Evolutionary conservation across 2,797 vertebrate species (phyloP), one percentile per base, ranked within the genome.

Genomic region (Siniperca obscura): DNA sequence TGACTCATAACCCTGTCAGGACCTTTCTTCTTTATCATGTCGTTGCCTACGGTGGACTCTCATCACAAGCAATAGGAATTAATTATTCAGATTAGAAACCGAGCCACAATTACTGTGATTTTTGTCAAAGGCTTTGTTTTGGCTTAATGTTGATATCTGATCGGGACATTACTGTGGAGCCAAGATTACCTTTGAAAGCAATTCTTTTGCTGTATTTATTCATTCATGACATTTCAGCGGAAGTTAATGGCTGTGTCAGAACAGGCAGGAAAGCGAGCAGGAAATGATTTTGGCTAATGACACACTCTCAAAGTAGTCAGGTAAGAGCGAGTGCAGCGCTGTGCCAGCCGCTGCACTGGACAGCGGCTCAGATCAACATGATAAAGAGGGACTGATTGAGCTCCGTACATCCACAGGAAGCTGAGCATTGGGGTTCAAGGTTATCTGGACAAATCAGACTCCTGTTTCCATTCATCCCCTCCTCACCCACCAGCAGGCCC

Each of bases 1-100:
- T 95, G 94, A 95, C 92, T 95, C 94, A 94, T 87, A 88, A 89
- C 86, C 90, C 91, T 94, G 95, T 95, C 95, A 95, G 86, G 90
- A 91, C 90, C 90, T 92, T 90, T 94, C 88, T 92, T 90, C 92
- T 93, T 93, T 92, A 93, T 86, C 89, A 50, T 88, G 87, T 85
- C 91, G 76, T 56, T 65, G 86, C 88, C 90, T 87, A 87, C 75
- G 61, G 84, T 91, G 85, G 83, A 86, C 87, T 87, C 88, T 90
- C 86, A 84, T 91, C 89, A 83, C 87, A 71, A 68, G 91, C 87
- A 85, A 84, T 86, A 66, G 75, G 80, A 93, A 92, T 93, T 90
- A 90, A 92, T 91, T 92, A 91, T 92, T 89, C 78, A 73, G 86
- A 92, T 91, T 87, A 87, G 84, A 87, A 90, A 87, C 53, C 11